These are phyloP conservation scores for Nipponia nippon DNA, from an alignment of 2,113 vertebrate species.

Conservation along the genomic window DNA sequence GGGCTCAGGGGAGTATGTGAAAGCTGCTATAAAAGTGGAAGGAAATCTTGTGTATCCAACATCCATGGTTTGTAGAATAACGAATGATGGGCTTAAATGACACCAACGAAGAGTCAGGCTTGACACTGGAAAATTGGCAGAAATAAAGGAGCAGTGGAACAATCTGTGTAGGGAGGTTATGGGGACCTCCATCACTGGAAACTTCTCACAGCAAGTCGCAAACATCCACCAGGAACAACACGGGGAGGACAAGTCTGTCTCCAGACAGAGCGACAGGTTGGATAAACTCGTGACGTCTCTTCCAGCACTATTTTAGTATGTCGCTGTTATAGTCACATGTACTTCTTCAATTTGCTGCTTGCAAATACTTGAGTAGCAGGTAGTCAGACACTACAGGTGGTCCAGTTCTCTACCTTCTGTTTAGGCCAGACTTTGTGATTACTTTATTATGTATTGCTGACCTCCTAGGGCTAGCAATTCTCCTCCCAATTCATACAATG, in stretches of 20 bases:
- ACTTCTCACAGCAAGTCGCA: background rate
- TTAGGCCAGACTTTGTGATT: background rate
- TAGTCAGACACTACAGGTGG: background rate
- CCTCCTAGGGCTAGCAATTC: background rate
- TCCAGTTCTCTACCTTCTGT: background rate
- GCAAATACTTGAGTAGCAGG: background rate
- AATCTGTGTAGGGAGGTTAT: background rate
- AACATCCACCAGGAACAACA: background rate
- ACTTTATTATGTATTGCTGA: background rate
- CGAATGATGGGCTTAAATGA: background rate
- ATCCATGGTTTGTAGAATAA: background rate
- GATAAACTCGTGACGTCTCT: fast-evolving
- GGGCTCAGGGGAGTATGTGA: background rate
- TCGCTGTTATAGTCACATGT: background rate
- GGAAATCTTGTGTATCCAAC: background rate
- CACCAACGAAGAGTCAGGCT: background rate
- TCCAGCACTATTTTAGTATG: fast-evolving
- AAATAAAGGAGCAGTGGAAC: background rate
- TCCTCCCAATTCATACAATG: background rate
- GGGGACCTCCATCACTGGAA: background rate
- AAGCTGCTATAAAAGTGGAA: background rate
- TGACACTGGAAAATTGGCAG: background rate
- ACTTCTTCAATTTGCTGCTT: background rate
- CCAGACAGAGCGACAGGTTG: background rate
- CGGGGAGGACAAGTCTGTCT: background rate